These are phyloP conservation scores for Gymnobelideus leadbeateri DNA, from an alignment of 2,113 vertebrate species.

Conservation along the genomic window DNA sequence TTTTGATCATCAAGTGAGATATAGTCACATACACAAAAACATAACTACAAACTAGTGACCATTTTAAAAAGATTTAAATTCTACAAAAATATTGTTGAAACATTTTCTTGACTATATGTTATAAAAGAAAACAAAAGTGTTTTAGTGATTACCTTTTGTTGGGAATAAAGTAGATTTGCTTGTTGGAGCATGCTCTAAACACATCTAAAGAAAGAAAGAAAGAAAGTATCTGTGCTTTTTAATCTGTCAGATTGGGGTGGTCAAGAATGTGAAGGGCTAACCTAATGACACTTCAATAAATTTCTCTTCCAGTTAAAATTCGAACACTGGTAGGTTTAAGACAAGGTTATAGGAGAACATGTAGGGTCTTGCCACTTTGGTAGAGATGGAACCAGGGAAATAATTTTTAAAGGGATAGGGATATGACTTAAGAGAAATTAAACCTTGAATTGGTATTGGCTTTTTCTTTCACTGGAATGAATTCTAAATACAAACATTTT, in stretches of 20 bases:
- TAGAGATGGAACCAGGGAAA: not conserved
- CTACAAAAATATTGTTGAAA: constrained; percentile 43
- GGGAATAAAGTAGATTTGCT: constrained; percentile 49
- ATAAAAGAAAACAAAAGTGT: constrained; percentile 63
- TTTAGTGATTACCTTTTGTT: constrained; percentile 46
- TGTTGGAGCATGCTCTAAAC: constrained; percentile 22
- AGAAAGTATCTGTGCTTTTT: not conserved
- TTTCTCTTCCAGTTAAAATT: constrained; percentile 11
- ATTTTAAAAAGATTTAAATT: not conserved
- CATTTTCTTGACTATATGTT: constrained; percentile 67
- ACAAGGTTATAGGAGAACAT: not conserved
- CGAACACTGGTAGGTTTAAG: not conserved
- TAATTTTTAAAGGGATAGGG: not conserved
- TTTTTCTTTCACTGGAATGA: not conserved
- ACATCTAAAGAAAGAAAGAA: not conserved
- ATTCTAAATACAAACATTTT: not conserved
- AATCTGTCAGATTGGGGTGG: constrained; percentile 5
- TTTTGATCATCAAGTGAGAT: constrained; percentile 69
- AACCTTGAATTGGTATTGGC: not conserved
- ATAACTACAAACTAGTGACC: constrained; percentile 50
- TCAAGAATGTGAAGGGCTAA: not conserved
- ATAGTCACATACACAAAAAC: constrained; percentile 28
- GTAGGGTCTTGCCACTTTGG: not conserved
- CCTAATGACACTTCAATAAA: constrained; percentile 33
- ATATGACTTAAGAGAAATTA: not conserved